phyloP scores from a whole-genome alignment of 2,797 vertebrate species.

The Sebastolobus alascanus region DNA sequence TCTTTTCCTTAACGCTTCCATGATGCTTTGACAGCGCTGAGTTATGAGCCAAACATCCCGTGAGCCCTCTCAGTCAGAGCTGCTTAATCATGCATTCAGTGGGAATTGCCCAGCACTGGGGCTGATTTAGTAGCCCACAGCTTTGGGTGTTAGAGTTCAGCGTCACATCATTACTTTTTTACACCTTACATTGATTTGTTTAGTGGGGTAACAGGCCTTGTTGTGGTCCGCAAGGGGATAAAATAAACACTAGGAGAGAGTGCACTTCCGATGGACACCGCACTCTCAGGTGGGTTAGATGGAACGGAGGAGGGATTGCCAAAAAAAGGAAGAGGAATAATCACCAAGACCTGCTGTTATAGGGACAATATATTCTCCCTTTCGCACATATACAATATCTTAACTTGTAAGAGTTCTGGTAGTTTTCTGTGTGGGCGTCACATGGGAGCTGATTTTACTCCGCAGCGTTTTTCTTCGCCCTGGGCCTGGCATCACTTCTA shows the following conservation, averaged over 20 bases:
- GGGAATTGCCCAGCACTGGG: constrained; percentile 56
- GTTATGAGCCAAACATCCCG: constrained; percentile 55
- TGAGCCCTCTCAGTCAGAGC: constrained; percentile 50
- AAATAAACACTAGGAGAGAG: constrained; percentile 58
- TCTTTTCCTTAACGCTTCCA: constrained; percentile 47
- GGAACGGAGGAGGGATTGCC: background rate
- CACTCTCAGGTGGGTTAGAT: background rate
- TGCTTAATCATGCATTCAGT: constrained; percentile 75
- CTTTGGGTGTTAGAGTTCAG: constrained; percentile 73
- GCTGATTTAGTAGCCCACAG: constrained; percentile 74
- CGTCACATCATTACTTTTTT: constrained; percentile 79
- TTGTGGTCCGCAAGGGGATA: constrained; percentile 63
- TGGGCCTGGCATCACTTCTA: background rate
- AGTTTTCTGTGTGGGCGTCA: constrained; percentile 16
- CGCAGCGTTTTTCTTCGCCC: constrained; percentile 13
- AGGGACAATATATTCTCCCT: constrained; percentile 1
- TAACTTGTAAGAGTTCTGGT: background rate
- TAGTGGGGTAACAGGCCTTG: constrained; percentile 68
- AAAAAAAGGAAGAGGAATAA: constrained; percentile 5
- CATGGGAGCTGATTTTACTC: constrained; percentile 28
- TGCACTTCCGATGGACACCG: constrained; percentile 24
- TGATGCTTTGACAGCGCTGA: constrained; percentile 66
- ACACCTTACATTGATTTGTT: constrained; percentile 79
- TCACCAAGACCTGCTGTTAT: constrained; percentile 6
- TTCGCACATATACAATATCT: constrained; percentile 1